Evolutionary conservation across 2,113 vertebrate genomes (phyloP).

Genomic region (Laticauda colubrina): DNA sequence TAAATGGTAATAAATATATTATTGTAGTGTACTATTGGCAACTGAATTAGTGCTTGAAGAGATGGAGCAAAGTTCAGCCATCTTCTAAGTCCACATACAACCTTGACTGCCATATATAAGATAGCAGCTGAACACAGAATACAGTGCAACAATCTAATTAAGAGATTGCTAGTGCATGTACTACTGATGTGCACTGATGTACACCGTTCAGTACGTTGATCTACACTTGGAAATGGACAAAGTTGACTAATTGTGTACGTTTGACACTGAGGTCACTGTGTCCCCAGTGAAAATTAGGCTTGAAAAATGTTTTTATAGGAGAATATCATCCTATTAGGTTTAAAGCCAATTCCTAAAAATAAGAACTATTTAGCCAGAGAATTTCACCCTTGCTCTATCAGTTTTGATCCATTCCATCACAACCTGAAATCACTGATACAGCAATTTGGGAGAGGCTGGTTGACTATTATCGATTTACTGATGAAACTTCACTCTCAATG

Average conservation of each 20-base stretch:
- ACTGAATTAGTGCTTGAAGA: not conserved
- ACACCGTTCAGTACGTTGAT: not conserved
- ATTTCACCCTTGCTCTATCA: not conserved
- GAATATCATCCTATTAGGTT: not conserved
- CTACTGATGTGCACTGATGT: not conserved
- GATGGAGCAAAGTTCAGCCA: not conserved
- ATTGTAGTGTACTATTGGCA: not conserved
- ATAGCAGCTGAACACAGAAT: not conserved
- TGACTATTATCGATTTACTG: not conserved
- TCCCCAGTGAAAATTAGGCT: not conserved
- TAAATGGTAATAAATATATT: not conserved
- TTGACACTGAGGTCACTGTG: not conserved
- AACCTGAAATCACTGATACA: not conserved
- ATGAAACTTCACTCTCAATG: not conserved
- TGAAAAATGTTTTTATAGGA: not conserved
- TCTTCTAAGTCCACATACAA: not conserved
- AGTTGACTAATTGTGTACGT: not conserved
- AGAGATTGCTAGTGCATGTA: not conserved
- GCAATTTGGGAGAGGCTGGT: not conserved
- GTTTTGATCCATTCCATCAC: not conserved
- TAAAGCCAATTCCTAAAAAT: not conserved
- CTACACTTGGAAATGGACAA: not conserved
- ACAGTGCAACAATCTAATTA: not conserved
- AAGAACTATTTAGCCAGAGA: not conserved
- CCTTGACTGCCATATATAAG: not conserved